These are phyloP conservation scores for Ischnura elegans DNA, from an alignment of 2,888 invertebrate species.

Conservation along the genomic window DNA sequence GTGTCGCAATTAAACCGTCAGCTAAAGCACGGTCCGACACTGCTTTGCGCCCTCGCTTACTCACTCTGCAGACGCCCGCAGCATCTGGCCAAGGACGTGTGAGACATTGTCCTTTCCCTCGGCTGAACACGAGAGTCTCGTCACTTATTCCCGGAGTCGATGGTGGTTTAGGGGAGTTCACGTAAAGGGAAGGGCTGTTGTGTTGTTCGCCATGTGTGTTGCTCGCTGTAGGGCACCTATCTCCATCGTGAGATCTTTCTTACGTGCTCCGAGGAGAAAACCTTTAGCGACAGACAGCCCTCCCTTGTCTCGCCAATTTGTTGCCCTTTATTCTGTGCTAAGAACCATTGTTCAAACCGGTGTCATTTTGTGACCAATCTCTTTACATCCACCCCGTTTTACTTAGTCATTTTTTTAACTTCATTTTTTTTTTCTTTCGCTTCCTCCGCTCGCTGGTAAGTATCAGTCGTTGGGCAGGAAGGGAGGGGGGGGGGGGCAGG, in stretches of 20 bases:
- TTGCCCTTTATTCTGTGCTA: constrained; percentile 63
- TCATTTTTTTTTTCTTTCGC: neutral
- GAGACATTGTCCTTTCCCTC: too few relatives aligned
- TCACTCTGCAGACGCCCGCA: too few relatives aligned
- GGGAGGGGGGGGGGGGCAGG: neutral
- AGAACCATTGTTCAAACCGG: constrained; percentile 62
- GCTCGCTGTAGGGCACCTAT: neutral
- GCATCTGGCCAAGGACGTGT: too few relatives aligned
- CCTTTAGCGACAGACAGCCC: constrained; percentile 39
- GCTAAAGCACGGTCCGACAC: too few relatives aligned
- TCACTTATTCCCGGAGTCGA: neutral
- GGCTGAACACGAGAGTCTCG: too few relatives aligned
- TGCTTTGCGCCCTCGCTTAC: too few relatives aligned
- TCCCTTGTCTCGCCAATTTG: constrained; percentile 60
- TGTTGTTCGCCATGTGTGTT: neutral
- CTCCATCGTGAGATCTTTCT: neutral
- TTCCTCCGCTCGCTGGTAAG: neutral
- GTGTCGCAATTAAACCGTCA: too few relatives aligned
- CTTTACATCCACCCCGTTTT: neutral
- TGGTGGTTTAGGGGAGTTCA: neutral
- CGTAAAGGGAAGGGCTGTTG: neutral
- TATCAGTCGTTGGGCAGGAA: neutral
- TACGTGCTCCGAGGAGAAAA: neutral
- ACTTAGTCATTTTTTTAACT: neutral
- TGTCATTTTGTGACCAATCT: constrained; percentile 65